phyloP scores from a whole-genome alignment of 1,140 invertebrate genomes.

The Ceratina japonica region DNA sequence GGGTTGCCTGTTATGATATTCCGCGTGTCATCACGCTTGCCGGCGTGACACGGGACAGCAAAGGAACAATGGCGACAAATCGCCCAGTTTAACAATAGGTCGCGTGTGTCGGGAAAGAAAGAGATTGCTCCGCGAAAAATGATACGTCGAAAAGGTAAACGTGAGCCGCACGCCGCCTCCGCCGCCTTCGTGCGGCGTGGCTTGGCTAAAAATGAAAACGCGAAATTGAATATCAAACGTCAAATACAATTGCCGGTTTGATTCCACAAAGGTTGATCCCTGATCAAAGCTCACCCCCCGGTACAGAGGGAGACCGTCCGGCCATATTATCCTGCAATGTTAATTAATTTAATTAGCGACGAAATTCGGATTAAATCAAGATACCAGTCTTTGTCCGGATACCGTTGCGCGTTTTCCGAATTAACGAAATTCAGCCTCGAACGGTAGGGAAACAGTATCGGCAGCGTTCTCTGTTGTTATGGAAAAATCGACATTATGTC shows the following conservation, averaged over 20 bases:
- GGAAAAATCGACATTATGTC: too few species aligned
- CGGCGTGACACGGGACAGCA: background rate
- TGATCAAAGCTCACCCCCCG: conserved; percentile 25
- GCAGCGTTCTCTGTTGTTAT: too few species aligned
- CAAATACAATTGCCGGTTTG: conserved; percentile 24
- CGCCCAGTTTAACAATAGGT: conserved; percentile 6
- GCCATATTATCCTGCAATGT: conserved; percentile 25
- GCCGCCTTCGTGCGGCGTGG: background rate
- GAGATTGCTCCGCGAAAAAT: background rate
- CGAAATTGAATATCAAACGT: conserved; percentile 22
- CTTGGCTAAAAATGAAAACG: conserved; percentile 7
- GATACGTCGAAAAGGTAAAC: conserved; percentile 3
- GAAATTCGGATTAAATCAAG: conserved; percentile 42
- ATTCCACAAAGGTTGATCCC: conserved; percentile 28
- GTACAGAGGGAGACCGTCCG: conserved; percentile 28
- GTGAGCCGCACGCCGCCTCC: background rate
- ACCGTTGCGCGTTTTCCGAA: conserved; percentile 2
- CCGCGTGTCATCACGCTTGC: background rate
- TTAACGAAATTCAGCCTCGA: conserved; percentile 1
- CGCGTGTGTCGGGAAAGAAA: background rate
- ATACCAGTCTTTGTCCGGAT: conserved; percentile 24
- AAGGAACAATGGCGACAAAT: background rate
- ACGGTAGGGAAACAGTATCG: background rate
- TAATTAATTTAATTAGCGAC: conserved; percentile 45
- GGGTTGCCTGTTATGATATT: background rate